Evolutionary conservation across 2,113 vertebrate species (phyloP), one percentile per base, ranked within the genome.

Genomic region (Onychostoma macrolepis): DNA sequence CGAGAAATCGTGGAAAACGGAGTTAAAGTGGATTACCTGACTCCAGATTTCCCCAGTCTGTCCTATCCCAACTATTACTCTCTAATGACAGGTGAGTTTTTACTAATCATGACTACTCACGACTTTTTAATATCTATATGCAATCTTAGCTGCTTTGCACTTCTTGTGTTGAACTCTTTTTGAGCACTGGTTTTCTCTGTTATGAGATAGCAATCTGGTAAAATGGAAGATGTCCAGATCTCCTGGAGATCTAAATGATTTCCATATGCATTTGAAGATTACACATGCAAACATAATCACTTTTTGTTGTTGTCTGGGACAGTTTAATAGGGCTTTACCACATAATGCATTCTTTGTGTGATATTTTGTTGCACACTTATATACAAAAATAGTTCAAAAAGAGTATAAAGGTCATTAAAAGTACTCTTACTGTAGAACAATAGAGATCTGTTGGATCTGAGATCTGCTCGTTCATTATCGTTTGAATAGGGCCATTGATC

Each of bases 61-160:
- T 99, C 98, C 0, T 99, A 96, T 61, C 98, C 98, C 0, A 99
- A 99, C 65, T 99, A 99, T 90, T 99, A 99, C 93, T 95, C 96
- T 0, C 87, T 99, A 7, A 99, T 99, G 98, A 99, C 98, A 0
- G 98, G 98, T 98, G 91, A 95, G 95, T 93, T 56, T 56, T 56
- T 6, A 53, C 15, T 5, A 50, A 50, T 50, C 3, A 45, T 13
- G 45, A 48, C 45, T 48, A 48, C 15, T 15, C 1, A 43, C 10
- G 4, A 38, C 9, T 53, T 43, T 48, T 33, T 33, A 69, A 48
- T 48, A 53, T 36, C 12, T 69, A 11, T 9, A 26, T 76, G 12
- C 74, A 28, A 10, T 38, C 19, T 38, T 24, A 72, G 21, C 53
- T 58, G 1, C 19, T 11, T 13, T 12, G n/a, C n/a, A n/a, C 15